Conservation (phyloP, 2,113 vertebrate genomes). For the Sinocyclocheilus anshuiensis region DNA sequence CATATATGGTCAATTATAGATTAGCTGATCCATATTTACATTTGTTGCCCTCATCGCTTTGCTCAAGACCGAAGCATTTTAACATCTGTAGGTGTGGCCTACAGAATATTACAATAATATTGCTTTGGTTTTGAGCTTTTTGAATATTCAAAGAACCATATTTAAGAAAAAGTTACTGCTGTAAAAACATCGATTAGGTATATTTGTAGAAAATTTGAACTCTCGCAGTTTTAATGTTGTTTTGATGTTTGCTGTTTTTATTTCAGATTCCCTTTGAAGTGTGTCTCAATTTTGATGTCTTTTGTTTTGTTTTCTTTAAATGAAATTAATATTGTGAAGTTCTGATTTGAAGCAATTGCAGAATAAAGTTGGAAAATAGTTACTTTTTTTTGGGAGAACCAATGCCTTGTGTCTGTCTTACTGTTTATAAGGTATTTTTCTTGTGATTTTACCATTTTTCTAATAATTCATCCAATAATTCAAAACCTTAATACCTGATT, state of each 20-base stretch:
- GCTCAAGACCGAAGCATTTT: not conserved
- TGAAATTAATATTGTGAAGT: not conserved
- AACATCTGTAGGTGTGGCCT: constrained; percentile 11
- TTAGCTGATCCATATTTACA: not conserved
- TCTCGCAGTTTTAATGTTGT: not conserved
- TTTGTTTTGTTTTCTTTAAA: not conserved
- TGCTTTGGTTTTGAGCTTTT: not conserved
- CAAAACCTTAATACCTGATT: not conserved
- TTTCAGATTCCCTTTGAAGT: not conserved
- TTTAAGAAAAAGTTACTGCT: not conserved
- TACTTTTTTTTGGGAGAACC: not conserved
- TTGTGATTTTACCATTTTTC: not conserved
- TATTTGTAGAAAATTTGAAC: not conserved
- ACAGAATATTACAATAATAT: not conserved
- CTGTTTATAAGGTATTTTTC: not conserved
- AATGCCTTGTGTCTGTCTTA: not conserved
- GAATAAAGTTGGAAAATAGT: not conserved
- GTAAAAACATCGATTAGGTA: not conserved
- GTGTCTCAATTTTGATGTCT: not conserved
- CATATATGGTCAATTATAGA: not conserved
- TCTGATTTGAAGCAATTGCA: not conserved
- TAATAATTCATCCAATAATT: not conserved
- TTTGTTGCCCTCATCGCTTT: not conserved
- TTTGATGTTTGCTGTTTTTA: not conserved
- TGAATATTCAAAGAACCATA: not conserved